Evolutionary conservation across 2,797 vertebrate genomes (phyloP).

Genomic region (Spinus pinus): DNA sequence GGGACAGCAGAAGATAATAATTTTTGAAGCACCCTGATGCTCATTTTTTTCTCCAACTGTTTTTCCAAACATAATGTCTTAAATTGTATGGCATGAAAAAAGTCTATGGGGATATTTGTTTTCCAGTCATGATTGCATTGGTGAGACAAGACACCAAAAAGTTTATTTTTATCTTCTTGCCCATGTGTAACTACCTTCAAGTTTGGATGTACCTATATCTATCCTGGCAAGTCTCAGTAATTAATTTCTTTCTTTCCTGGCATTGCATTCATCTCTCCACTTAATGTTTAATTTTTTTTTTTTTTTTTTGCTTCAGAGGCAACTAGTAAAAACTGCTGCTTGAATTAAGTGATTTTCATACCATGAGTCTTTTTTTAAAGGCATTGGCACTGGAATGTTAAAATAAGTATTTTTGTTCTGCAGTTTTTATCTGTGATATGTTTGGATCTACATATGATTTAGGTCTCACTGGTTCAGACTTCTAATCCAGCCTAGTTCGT

Average conservation of each 20-base stretch:
- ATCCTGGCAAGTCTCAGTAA: not conserved
- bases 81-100: not conserved
- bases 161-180: not conserved
- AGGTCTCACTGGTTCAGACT: not conserved
- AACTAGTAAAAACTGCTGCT: not conserved
- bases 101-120: not conserved
- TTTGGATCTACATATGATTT: not conserved
- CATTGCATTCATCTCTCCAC: not conserved
- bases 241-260: not conserved
- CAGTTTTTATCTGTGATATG: not conserved
- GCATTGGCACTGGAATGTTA: not conserved
- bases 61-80: not conserved
- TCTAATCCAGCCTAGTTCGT: not conserved
- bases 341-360: not conserved
- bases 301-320: not conserved
- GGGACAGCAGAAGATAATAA: slow-evolving; percentile 72
- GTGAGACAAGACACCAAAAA: not conserved
- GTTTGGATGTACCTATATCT: not conserved
- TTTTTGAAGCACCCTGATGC: not conserved
- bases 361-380: not conserved
- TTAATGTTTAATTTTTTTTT: not conserved
- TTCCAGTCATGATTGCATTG: not conserved
- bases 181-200: not conserved
- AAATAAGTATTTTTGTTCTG: not conserved
- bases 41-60: not conserved